Evolutionary conservation across 2,113 vertebrate genomes (phyloP), one percentile per base, ranked within the genome.

Genomic region (Struthio camelus): DNA sequence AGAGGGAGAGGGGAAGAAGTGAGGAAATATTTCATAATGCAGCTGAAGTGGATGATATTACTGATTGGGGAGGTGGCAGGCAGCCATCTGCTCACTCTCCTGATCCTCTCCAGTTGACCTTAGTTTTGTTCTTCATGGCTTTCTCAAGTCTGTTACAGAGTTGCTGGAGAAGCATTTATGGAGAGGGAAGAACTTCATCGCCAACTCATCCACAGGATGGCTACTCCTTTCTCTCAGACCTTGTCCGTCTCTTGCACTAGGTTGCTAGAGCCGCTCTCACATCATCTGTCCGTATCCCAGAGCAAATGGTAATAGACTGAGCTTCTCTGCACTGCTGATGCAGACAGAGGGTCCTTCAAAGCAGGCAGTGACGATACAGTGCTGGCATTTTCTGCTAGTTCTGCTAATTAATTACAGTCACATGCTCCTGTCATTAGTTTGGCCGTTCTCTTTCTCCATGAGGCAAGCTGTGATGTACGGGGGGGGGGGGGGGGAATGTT

Each of bases 331-430:
- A 17, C 58, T 91, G 89, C 94, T 95, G 94, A 91, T 4, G 18
- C 91, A 83, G 84, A 80, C 90, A 25, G 86, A 89, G 84, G 93
- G 80, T 80, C 89, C 92, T 95, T 96, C 86, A 89, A 65, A 92
- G 73, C 78, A 65, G 77, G 87, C 95, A 87, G 66, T 85, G 93
- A 93, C 94, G 87, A 76, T 92, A 96, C 97, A 50, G 93, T 85
- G 65, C 42, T 94, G 79, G 93, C 89, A 83, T 85, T 97, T 97
- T 95, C 87, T 76, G 14, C 85, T 90, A 65, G 79, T 24, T 82
- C 76, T 86, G 79, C 79, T 95, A 91, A 88, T 95, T 97, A 96
- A 87, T 94, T 93, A 90, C 89, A 89, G 81, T 94, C 78, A 83
- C 69, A 38, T 87, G 50, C 73, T 46, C 46, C 54, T 54, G 78